A percentile compares a stretch with the other conserved stretches of the same genome.
phyloP scores from a whole-genome alignment of 2,797 vertebrate species.

The Rhynchotus rufescens region DNA sequence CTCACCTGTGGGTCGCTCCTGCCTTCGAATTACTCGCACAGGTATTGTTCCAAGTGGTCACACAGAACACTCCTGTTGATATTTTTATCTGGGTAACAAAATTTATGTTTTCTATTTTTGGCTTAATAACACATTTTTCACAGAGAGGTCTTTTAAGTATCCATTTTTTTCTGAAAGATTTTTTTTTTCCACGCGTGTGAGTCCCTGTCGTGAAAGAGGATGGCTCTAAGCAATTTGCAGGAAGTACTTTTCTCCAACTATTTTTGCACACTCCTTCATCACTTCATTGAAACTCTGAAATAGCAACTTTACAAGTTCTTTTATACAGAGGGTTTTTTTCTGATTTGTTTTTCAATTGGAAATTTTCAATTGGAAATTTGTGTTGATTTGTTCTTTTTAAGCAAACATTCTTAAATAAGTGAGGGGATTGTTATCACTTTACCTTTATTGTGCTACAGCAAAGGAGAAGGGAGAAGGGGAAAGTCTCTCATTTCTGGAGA shows the following conservation, averaged over 20 bases:
- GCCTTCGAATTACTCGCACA: background rate
- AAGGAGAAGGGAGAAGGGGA: background rate
- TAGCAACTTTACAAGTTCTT: conserved; percentile 5
- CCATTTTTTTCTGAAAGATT: conserved; percentile 26
- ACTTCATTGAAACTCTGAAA: conserved; percentile 29
- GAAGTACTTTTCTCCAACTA: conserved; percentile 20
- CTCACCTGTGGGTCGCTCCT: background rate
- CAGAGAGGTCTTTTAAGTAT: background rate
- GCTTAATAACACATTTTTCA: conserved; percentile 38
- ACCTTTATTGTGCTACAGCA: background rate
- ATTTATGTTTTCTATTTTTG: conserved; percentile 23
- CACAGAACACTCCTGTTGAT: background rate
- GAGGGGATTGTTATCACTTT: background rate
- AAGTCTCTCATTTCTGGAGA: background rate
- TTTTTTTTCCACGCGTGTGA: conserved; percentile 33
- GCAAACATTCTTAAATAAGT: background rate
- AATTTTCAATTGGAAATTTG: rapidly evolving
- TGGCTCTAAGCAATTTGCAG: background rate
- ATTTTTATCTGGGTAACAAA: background rate
- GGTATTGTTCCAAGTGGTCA: background rate
- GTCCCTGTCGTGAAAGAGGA: background rate
- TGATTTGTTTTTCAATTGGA: background rate
- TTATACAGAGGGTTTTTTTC: background rate
- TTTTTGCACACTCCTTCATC: conserved; percentile 9
- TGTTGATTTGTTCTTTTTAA: background rate